A percentile compares a stretch with the other conserved stretches of the same genome.
Evolutionary conservation across 2,888 invertebrate genomes (phyloP).

Genomic region (Tiphia femorata): DNA sequence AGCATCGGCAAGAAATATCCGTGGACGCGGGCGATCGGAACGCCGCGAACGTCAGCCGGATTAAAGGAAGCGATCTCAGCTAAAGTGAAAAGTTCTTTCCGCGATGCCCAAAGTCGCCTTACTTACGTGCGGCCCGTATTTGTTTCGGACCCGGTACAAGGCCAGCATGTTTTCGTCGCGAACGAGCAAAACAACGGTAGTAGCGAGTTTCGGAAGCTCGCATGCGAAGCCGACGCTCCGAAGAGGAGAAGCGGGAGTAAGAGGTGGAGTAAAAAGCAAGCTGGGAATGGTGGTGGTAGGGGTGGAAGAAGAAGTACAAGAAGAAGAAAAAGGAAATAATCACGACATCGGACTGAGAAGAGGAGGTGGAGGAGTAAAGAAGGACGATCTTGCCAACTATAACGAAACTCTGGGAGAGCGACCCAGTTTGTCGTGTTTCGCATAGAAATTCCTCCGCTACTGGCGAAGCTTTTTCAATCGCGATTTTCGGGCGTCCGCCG

Average conservation of each 20-base stretch:
- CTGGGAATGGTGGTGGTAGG: constrained; percentile 6
- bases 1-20: no score
- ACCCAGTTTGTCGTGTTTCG: constrained; percentile 50
- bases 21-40: no score
- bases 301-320: constrained; percentile 9
- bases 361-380: constrained; percentile 23
- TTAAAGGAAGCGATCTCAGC: no score
- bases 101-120: no score
- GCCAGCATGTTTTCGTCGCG: constrained; percentile 53
- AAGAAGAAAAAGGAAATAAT: constrained; percentile 24
- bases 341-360: constrained; percentile 21
- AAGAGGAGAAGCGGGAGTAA: constrained; percentile 1
- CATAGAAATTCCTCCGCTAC: constrained; percentile 16
- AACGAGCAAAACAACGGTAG: constrained; percentile 53
- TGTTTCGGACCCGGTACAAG: constrained; percentile 51
- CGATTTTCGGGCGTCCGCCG: constrained; percentile 43
- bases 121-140: constrained; percentile 31
- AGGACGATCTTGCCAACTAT: constrained; percentile 36
- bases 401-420: constrained; percentile 46
- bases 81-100: no score
- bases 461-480: constrained; percentile 43
- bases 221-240: constrained; percentile 8
- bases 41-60: no score
- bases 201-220: constrained; percentile 35
- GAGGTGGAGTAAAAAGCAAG: constrained; percentile 22